Evolutionary conservation across 2,797 vertebrate species (phyloP).

Genomic region (Brachymystax lenok): DNA sequence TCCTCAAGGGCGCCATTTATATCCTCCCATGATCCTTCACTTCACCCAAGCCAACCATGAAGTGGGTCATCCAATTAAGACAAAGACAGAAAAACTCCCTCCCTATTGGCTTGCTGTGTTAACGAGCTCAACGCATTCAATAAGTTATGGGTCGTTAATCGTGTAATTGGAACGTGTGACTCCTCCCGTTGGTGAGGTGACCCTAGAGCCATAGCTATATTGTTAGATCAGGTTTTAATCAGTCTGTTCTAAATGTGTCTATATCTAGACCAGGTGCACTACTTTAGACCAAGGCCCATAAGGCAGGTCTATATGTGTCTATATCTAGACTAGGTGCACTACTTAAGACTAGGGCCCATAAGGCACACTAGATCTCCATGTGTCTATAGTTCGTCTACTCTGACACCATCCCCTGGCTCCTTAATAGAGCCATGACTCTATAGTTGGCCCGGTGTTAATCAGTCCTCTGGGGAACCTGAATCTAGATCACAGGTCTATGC

Average conservation of each 20-base stretch:
- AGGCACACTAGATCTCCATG: no score
- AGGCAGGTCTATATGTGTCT: no score
- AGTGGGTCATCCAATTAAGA: constrained; percentile 50
- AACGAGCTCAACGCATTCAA: constrained; percentile 62
- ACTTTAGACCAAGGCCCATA: no score
- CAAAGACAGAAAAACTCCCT: constrained; percentile 40
- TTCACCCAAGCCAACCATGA: constrained; percentile 32
- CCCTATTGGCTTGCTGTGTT: constrained; percentile 56
- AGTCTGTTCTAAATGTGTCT: not conserved
- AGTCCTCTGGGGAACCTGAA: no score
- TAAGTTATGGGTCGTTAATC: constrained; percentile 42
- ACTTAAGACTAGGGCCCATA: no score
- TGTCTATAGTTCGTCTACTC: no score
- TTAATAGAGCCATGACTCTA: no score
- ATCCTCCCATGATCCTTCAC: constrained; percentile 28
- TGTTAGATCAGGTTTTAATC: constrained; percentile 36
- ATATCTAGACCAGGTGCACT: no score
- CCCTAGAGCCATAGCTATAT: constrained; percentile 46
- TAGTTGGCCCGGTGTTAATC: no score
- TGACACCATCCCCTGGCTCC: no score
- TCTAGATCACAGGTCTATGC: no score
- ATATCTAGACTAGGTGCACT: no score
- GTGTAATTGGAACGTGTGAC: constrained; percentile 60
- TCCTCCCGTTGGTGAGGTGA: constrained; percentile 49
- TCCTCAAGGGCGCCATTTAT: not conserved